Percentiles rank a stretch among this genome's conserved stretches.
These are phyloP conservation scores for Trichacis sp. DNA, from an alignment of 2,888 invertebrate species.

Conservation along the genomic window DNA sequence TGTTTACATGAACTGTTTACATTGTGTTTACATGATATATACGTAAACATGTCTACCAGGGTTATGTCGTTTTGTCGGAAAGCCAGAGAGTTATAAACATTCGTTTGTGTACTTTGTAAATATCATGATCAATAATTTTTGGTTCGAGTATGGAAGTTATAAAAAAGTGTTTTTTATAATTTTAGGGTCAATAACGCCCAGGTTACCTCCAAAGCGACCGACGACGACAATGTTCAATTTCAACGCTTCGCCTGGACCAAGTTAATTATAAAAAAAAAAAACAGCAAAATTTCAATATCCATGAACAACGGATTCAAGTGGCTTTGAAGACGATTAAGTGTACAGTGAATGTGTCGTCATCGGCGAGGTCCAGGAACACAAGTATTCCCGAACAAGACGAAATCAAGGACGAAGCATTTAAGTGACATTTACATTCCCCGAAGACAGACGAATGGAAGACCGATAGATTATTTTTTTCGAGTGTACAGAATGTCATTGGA, in stretches of 20 bases:
- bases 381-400: conserved; percentile 31
- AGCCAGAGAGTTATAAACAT: no score
- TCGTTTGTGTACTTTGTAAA: no score
- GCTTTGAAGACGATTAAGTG: conserved; percentile 9
- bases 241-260: conserved; percentile 63
- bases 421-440: conserved; percentile 50
- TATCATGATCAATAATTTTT: no score
- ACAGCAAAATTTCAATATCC: neutral
- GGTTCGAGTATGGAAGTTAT: no score
- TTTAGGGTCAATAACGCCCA: conserved; percentile 64
- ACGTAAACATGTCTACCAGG: no score
- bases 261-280: conserved; percentile 48
- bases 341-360: conserved; percentile 43
- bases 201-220: conserved; percentile 65
- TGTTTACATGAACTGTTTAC: no score
- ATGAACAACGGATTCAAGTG: neutral
- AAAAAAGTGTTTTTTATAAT: no score
- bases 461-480: conserved; percentile 53
- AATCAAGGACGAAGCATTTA: conserved; percentile 24
- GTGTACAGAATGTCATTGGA: conserved; percentile 56
- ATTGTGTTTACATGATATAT: no score
- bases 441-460: conserved; percentile 23
- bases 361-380: conserved; percentile 20
- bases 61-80: no score
- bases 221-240: conserved; percentile 67